A percentile compares a stretch with the other conserved stretches of the same genome.
Evolutionary conservation across 2,888 invertebrate species (phyloP).

Genomic region (Diloba caeruleocephala): DNA sequence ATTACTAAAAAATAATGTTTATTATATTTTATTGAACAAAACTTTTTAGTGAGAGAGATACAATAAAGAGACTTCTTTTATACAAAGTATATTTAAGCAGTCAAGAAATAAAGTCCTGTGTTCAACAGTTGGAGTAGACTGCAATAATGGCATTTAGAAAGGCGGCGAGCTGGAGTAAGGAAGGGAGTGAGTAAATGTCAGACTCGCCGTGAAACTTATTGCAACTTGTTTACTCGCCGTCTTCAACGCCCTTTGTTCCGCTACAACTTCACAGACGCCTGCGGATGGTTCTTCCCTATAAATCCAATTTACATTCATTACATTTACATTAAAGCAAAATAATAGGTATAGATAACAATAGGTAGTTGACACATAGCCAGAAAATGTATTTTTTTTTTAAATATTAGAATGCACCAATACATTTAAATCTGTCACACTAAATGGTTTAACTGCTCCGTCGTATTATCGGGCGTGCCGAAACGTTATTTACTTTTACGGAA

Average conservation of each 20-base stretch:
- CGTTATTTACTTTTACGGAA: slow-evolving; percentile 63
- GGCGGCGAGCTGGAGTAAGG: slow-evolving; percentile 55
- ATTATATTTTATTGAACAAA: no score
- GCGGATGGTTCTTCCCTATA: slow-evolving; percentile 76
- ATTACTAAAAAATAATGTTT: no score
- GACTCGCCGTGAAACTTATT: slow-evolving; percentile 77
- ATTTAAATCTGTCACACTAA: slow-evolving; percentile 20
- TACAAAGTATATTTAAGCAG: slow-evolving; percentile 42
- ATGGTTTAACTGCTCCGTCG: slow-evolving; percentile 27
- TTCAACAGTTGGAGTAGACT: slow-evolving; percentile 62
- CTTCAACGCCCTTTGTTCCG: slow-evolving; percentile 80
- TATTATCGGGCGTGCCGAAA: slow-evolving; percentile 54
- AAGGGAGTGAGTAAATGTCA: slow-evolving; percentile 67
- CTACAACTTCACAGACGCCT: slow-evolving; percentile 78
- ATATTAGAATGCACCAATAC: slow-evolving; percentile 25
- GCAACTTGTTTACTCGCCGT: slow-evolving; percentile 84
- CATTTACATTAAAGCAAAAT: slow-evolving; percentile 59
- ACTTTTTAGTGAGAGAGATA: slow-evolving; percentile 22
- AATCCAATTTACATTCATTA: slow-evolving; percentile 83
- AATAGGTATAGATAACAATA: slow-evolving; percentile 59
- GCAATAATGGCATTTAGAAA: slow-evolving; percentile 74
- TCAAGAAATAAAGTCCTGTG: slow-evolving; percentile 33
- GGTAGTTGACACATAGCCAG: slow-evolving; percentile 28
- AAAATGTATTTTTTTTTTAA: slow-evolving; percentile 43
- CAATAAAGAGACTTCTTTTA: slow-evolving; percentile 38